phyloP scores from a whole-genome alignment of 2,113 vertebrate genomes.

The Muntiacus muntjak region DNA sequence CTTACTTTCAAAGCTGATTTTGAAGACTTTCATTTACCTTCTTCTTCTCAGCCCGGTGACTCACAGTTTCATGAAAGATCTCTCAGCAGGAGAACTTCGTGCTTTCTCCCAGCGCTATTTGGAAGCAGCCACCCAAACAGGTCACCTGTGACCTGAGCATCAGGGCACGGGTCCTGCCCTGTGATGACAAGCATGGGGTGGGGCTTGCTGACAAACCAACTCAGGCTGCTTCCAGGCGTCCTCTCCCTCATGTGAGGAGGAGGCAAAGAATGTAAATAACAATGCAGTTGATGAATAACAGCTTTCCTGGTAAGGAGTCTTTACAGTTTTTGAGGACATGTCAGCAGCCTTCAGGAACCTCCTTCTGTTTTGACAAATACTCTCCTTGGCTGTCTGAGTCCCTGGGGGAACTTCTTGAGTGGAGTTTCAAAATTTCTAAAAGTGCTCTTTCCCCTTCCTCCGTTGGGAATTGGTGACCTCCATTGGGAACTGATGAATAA shows the following conservation, averaged over 20 bases:
- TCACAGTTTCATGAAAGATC: background rate
- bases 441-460: background rate
- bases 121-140: background rate
- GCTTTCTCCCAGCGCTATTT: background rate
- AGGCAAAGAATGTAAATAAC: background rate
- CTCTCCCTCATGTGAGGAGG: background rate
- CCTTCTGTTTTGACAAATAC: background rate
- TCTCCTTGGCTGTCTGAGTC: background rate
- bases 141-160: no score
- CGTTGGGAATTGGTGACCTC: background rate
- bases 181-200: background rate
- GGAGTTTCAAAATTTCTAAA: background rate
- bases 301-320: background rate
- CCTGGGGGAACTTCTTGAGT: background rate
- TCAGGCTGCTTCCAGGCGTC: background rate
- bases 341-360: background rate
- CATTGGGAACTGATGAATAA: background rate
- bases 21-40: background rate
- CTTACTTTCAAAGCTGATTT: slow-evolving; percentile 11
- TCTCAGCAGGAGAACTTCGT: background rate
- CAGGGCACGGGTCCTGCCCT: background rate
- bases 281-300: background rate
- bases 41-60: background rate
- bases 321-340: background rate
- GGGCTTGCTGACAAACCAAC: background rate